Evolutionary conservation across 2,888 invertebrate genomes (phyloP).

Genomic region (Latheticus oryzae): DNA sequence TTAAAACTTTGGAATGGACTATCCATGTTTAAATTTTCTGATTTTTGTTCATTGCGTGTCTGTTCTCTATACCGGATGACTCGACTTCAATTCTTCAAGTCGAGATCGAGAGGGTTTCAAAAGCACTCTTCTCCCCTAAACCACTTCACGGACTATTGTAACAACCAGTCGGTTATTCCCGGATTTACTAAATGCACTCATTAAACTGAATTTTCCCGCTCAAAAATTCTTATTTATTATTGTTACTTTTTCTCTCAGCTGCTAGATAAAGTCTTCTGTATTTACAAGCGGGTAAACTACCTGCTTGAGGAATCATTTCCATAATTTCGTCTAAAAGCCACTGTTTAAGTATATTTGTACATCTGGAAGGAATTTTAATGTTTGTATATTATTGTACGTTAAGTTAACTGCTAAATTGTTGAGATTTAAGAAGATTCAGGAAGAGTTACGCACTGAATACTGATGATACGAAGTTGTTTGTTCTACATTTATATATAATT

Average conservation of each 20-base stretch:
- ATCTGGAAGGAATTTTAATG: conserved; percentile 48
- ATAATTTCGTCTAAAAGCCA: conserved; percentile 51
- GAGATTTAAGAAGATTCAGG: conserved; percentile 14
- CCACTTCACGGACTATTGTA: conserved; percentile 43
- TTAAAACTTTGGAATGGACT: conserved; percentile 18
- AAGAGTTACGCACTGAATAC: conserved; percentile 9
- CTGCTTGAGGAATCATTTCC: conserved; percentile 47
- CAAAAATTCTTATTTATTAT: conserved; percentile 27
- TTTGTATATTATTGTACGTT: conserved; percentile 48
- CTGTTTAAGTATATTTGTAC: conserved; percentile 49
- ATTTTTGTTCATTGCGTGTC: conserved; percentile 35
- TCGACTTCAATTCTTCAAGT: conserved; percentile 46
- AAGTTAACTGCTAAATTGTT: conserved; percentile 34
- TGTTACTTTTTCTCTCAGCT: conserved; percentile 17
- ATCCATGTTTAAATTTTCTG: conserved; percentile 9
- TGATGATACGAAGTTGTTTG: conserved; percentile 2
- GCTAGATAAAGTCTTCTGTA: conserved; percentile 19
- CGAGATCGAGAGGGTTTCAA: conserved; percentile 42
- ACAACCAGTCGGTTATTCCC: conserved; percentile 24
- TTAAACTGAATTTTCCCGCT: neutral
- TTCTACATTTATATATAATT: too few relatives aligned
- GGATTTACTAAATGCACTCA: conserved; percentile 30
- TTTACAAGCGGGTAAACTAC: conserved; percentile 35
- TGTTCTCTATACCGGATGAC: conserved; percentile 37
- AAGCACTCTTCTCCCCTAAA: conserved; percentile 38